Percentiles rank a stretch among this genome's conserved stretches.
phyloP scores from a whole-genome alignment of 2,113 vertebrate species.

The Cyprinodon tularosa region DNA sequence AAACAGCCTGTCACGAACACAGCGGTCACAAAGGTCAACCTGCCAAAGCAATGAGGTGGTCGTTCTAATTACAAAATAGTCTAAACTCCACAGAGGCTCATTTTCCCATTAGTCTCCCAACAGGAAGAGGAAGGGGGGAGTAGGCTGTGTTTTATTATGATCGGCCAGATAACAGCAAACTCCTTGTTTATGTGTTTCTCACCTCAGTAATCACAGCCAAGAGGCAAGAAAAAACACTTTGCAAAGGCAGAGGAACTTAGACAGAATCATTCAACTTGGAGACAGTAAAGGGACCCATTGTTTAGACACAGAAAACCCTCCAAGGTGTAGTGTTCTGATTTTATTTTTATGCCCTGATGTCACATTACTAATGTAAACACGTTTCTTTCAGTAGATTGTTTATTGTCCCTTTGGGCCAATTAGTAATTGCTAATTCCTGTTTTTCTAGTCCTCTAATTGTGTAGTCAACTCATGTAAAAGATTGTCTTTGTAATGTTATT shows the following conservation, averaged over 20 bases:
- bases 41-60: slow-evolving; percentile 38
- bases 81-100: slow-evolving; percentile 61
- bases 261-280: slow-evolving; percentile 29
- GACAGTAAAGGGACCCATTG: not conserved
- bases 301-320: slow-evolving; percentile 14
- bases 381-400: slow-evolving; percentile 10
- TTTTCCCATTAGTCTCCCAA: slow-evolving; percentile 70
- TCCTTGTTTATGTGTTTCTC: slow-evolving; percentile 72
- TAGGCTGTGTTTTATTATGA: slow-evolving; percentile 69
- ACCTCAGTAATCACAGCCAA: slow-evolving; percentile 61
- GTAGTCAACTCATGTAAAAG: not conserved
- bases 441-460: slow-evolving; percentile 23
- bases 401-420: slow-evolving; percentile 19
- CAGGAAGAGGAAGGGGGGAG: slow-evolving; percentile 72
- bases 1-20: slow-evolving; percentile 26
- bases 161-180: slow-evolving; percentile 65
- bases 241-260: slow-evolving; percentile 24
- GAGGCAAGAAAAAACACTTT: slow-evolving; percentile 11
- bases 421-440: slow-evolving; percentile 15
- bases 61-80: slow-evolving; percentile 57
- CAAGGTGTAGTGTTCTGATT: not conserved
- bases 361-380: slow-evolving; percentile 26
- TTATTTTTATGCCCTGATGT: slow-evolving; percentile 2
- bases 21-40: slow-evolving; percentile 21
- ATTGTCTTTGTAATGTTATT: slow-evolving; percentile 3